phyloP scores from a whole-genome alignment of 2,888 invertebrate genomes.

The Agrotis clavis region DNA sequence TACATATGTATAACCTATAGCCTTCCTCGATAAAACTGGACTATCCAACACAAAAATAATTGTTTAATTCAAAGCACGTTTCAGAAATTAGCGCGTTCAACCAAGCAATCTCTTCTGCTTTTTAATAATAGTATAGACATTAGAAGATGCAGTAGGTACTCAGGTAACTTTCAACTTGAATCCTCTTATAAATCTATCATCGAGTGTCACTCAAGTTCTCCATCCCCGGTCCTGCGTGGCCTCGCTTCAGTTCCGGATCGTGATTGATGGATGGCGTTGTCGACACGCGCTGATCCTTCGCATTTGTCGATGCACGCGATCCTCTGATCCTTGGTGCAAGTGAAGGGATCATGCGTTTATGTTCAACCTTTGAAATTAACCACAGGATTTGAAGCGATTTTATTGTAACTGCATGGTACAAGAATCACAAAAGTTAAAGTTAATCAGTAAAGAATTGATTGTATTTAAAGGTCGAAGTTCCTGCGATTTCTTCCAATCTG shows the following conservation, averaged over 20 bases:
- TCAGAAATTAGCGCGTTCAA: too few species aligned
- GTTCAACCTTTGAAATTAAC: constrained; percentile 1
- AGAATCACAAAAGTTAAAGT: constrained; percentile 2
- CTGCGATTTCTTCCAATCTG: constrained; percentile 7
- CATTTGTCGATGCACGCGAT: constrained; percentile 77
- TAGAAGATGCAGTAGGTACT: too few species aligned
- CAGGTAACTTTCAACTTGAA: constrained; percentile 3
- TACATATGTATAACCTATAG: too few species aligned
- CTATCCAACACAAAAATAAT: too few species aligned
- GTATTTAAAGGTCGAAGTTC: constrained; percentile 16
- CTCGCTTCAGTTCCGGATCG: constrained; percentile 80
- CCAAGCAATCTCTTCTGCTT: too few species aligned
- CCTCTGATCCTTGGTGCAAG: constrained; percentile 64
- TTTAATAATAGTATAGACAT: too few species aligned
- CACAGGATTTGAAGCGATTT: constrained; percentile 9
- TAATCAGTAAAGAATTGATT: constrained; percentile 20
- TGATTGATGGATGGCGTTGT: constrained; percentile 79
- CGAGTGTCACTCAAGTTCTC: constrained; percentile 40
- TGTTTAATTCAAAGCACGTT: too few species aligned
- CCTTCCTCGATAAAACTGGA: too few species aligned
- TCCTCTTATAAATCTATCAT: constrained; percentile 17
- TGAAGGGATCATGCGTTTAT: constrained; percentile 50
- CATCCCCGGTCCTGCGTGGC: constrained; percentile 44
- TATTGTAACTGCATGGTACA: constrained; percentile 8
- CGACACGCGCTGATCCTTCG: constrained; percentile 73